These are phyloP conservation scores for Anniella stebbinsi DNA, from an alignment of 2,797 vertebrate species.

Conservation along the genomic window DNA sequence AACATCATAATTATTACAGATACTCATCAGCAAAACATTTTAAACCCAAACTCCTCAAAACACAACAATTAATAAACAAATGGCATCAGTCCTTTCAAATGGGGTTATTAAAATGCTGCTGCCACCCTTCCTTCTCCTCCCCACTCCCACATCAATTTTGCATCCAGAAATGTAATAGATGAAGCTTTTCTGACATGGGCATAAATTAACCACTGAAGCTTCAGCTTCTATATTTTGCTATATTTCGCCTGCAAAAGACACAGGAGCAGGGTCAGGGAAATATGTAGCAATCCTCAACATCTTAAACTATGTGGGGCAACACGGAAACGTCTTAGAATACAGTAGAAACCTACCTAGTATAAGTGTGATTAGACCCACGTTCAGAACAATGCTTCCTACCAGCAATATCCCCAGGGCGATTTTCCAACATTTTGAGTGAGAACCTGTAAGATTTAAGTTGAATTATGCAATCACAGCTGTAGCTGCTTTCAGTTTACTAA, in stretches of 20 bases:
- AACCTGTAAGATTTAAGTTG: neutral
- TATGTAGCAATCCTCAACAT: no score
- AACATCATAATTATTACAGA: no score
- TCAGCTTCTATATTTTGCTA: neutral
- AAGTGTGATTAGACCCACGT: neutral
- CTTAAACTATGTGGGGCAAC: neutral
- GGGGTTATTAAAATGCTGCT: no score
- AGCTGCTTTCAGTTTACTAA: neutral
- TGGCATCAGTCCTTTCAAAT: no score
- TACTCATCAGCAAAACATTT: no score
- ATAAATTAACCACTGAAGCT: neutral
- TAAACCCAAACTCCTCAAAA: no score
- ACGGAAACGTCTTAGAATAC: neutral
- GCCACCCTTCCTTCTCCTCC: no score
- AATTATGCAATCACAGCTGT: neutral
- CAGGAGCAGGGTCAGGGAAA: neutral
- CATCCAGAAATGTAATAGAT: neutral
- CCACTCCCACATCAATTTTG: neutral
- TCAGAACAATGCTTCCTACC: constrained; percentile 4
- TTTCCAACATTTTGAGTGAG: constrained; percentile 1
- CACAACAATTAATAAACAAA: no score
- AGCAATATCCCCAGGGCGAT: neutral
- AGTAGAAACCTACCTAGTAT: constrained; percentile 11
- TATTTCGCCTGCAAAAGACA: neutral
- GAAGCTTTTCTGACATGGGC: neutral